phyloP scores from a whole-genome alignment of 2,113 vertebrate species.

The Sinocyclocheilus rhinocerous region DNA sequence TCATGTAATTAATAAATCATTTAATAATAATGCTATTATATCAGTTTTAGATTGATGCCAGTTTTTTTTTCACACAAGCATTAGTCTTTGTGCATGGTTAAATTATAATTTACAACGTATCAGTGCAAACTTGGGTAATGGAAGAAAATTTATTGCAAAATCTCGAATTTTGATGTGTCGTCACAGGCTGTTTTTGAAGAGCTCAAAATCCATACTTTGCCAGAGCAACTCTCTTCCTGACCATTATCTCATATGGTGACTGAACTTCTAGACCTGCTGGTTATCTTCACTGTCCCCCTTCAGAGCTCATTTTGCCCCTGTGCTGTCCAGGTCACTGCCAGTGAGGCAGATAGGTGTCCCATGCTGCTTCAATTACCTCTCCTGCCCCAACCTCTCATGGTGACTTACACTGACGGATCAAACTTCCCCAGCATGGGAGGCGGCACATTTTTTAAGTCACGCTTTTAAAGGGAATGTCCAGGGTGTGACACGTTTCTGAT shows the following conservation, averaged over 20 bases:
- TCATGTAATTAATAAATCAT: neutral
- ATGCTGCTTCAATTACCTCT: conserved; percentile 76
- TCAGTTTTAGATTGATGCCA: neutral
- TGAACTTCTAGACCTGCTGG: conserved; percentile 54
- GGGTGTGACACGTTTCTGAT: conserved; percentile 13
- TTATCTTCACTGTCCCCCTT: conserved; percentile 62
- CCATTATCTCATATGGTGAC: conserved; percentile 31
- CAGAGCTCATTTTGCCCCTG: conserved; percentile 72
- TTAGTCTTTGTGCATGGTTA: neutral
- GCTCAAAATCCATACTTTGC: neutral
- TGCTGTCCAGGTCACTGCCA: conserved; percentile 69
- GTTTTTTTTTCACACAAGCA: neutral
- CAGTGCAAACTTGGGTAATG: neutral
- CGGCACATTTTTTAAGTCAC: conserved; percentile 65
- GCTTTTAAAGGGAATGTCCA: conserved; percentile 52
- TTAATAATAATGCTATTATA: neutral
- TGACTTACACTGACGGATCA: conserved; percentile 66
- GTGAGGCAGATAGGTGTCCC: conserved; percentile 71
- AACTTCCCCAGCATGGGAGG: conserved; percentile 52
- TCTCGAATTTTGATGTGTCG: neutral
- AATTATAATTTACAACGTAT: neutral
- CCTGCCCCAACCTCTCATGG: conserved; percentile 50
- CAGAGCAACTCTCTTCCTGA: neutral
- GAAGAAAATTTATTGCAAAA: neutral
- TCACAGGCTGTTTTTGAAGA: neutral